Evolutionary conservation across 2,888 invertebrate species (phyloP), one percentile per base, ranked within the genome.

Genomic region (Adineta ricciae): DNA sequence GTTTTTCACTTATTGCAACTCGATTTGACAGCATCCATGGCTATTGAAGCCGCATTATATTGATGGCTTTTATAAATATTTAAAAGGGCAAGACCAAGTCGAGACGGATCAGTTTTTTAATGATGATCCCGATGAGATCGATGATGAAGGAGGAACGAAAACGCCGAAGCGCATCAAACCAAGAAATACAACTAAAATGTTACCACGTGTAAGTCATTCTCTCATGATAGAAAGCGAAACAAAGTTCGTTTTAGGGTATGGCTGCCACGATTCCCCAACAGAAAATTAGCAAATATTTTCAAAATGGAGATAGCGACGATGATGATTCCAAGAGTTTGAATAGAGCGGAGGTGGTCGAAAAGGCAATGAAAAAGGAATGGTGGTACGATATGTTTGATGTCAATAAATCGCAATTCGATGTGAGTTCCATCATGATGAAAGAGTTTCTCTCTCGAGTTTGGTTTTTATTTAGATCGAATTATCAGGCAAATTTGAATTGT

Each of bases 401-500:
- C 19, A 21, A 52, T 52, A 19, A 21, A 52, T 52, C 52, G 24
- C 52, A 52, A 52, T 94, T 93, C 96, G 96, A 96, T 97, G 46
- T 46, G 11, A 46, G 46, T 46, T 46, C 11, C 11, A 46, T 46
- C 11, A 11, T 46, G 5, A 46, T 46, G 46, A 46, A 46, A 46
- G 5, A 46, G 46, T 46, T 46, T 46, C 8, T 46, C 46, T 5
- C 5, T 46, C 11, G 46, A 46, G n/a, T n/a, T n/a, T 11, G 46
- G 11, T 46, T 46, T 11, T 46, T 11, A 46, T 46, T 46, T 46
- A 46, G 46, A 91, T 96, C 87, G 92, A 93, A 54, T 91, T 94
- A 87, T 94, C 95, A 86, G 93, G 94, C 86, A 97, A 97, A 90
- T 92, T 97, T 2, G 90, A 93, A 83, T 91, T 98, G 54, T 92